Evolutionary conservation across 2,888 invertebrate genomes (phyloP).

Genomic region (Spilarctia lutea): DNA sequence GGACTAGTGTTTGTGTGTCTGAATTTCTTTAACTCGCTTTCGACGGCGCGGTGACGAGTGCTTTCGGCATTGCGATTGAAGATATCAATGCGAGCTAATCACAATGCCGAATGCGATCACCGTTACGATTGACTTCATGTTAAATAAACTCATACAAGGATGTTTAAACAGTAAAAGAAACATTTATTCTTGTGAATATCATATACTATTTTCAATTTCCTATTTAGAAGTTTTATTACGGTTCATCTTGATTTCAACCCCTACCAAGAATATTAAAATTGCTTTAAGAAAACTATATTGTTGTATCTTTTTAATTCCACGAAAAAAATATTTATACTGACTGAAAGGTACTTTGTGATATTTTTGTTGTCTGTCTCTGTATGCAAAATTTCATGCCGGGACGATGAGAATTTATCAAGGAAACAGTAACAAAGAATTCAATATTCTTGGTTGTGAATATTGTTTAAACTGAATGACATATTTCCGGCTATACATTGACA

Average conservation of each 20-base stretch:
- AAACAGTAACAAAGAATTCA: neutral
- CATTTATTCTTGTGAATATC: too few relatives aligned
- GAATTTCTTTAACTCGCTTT: too few relatives aligned
- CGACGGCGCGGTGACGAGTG: too few relatives aligned
- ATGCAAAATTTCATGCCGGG: neutral
- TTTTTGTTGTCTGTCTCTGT: neutral
- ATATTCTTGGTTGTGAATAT: neutral
- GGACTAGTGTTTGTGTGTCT: too few relatives aligned
- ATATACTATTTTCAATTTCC: too few relatives aligned
- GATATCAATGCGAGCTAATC: too few relatives aligned
- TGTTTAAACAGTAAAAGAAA: too few relatives aligned
- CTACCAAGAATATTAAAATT: neutral
- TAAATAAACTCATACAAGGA: too few relatives aligned
- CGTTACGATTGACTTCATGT: too few relatives aligned
- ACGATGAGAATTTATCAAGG: neutral
- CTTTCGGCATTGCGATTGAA: too few relatives aligned
- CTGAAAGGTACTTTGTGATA: neutral
- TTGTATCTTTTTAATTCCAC: neutral
- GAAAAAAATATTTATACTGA: neutral
- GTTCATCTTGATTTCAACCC: too few relatives aligned
- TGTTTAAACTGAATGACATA: neutral
- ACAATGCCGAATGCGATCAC: too few relatives aligned
- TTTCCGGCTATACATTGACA: neutral
- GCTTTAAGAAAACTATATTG: neutral
- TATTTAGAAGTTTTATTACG: neutral